Evolutionary conservation across 2,888 invertebrate species (phyloP).

Genomic region (Latrodectus hesperus): DNA sequence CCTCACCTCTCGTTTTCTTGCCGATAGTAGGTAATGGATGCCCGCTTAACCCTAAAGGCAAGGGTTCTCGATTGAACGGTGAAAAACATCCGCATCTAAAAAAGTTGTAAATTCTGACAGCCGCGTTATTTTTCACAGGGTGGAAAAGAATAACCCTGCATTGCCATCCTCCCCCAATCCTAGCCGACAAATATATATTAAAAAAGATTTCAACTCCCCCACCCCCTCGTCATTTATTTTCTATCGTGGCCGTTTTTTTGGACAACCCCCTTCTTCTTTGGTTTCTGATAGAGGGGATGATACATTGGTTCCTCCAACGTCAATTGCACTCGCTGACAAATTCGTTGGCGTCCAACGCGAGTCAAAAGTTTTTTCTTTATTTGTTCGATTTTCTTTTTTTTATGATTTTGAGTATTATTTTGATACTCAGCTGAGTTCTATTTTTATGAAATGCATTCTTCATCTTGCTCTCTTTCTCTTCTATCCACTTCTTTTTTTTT

Average conservation of each 20-base stretch:
- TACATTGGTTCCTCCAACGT: constrained; percentile 54
- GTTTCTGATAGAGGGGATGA: constrained; percentile 55
- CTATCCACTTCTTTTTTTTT: not conserved
- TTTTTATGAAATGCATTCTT: constrained; percentile 59
- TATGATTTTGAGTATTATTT: constrained; percentile 61
- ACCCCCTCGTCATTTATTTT: no score
- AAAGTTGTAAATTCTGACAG: constrained; percentile 52
- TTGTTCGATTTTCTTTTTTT: not conserved
- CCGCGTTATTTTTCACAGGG: constrained; percentile 46
- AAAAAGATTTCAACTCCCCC: no score
- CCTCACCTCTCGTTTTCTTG: no score
- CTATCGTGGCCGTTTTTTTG: no score
- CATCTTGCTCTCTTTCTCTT: constrained; percentile 15
- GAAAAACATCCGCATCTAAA: constrained; percentile 16
- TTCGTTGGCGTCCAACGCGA: constrained; percentile 7
- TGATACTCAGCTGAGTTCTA: constrained; percentile 64
- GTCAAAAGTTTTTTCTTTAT: no score
- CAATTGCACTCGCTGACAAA: constrained; percentile 66
- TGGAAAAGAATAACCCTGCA: constrained; percentile 15
- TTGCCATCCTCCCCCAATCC: no score
- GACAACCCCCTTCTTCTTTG: constrained; percentile 21
- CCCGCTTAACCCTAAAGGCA: constrained; percentile 54
- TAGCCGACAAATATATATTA: no score
- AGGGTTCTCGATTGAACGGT: constrained; percentile 40
- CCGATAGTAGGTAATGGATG: constrained; percentile 49